Evolutionary conservation across 2,113 vertebrate species (phyloP).

Genomic region (Microcebus jonahi): DNA sequence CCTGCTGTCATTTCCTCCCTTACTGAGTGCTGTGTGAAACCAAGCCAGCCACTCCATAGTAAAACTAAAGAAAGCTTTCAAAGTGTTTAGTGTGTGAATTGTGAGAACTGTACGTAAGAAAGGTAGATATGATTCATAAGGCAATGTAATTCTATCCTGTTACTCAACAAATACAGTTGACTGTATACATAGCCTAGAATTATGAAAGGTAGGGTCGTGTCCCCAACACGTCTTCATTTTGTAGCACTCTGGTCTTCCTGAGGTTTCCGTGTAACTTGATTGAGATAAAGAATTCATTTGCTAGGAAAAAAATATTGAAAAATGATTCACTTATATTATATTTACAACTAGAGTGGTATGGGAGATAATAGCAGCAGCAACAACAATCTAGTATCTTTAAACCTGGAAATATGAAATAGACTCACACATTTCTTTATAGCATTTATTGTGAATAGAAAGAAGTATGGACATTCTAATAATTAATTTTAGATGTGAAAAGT

Average conservation of each 20-base stretch:
- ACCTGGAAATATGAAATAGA: background rate
- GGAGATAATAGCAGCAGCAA: fast-evolving
- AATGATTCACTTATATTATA: background rate
- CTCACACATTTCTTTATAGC: background rate
- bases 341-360: background rate
- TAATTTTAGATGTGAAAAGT: background rate
- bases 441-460: background rate
- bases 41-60: background rate
- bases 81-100: background rate
- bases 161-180: background rate
- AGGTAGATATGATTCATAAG: background rate
- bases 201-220: background rate
- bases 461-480: background rate
- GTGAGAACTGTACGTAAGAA: background rate
- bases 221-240: background rate
- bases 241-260: background rate
- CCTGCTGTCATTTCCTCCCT: background rate
- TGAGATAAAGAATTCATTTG: background rate
- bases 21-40: background rate
- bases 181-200: background rate
- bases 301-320: background rate
- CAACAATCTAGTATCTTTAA: background rate
- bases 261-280: background rate
- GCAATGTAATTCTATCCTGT: background rate
- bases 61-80: background rate